Conservation (phyloP, 2,888 invertebrate genomes). For the Pristionchus mayeri region DNA sequence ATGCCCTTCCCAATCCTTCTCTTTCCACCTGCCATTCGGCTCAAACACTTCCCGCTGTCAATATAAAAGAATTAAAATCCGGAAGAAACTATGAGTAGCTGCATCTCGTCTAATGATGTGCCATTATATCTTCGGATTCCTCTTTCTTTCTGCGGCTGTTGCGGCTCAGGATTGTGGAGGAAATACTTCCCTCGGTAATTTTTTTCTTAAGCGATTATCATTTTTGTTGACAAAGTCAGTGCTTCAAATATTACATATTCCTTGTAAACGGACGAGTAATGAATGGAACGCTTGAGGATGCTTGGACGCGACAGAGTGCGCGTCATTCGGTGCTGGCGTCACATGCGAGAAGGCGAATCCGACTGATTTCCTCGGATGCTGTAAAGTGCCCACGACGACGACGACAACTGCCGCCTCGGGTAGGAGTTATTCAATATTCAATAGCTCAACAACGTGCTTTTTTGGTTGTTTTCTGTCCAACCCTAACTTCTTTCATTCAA, state of each 20-base stretch:
- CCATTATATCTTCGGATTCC: not conserved
- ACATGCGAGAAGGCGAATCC: not conserved
- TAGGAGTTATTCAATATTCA: not conserved
- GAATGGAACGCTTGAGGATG: no score
- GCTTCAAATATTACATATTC: not conserved
- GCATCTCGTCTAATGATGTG: not conserved
- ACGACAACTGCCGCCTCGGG: not conserved
- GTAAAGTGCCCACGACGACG: conserved; percentile 7
- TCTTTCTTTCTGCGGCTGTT: not conserved
- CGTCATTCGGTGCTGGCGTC: not conserved
- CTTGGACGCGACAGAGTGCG: not conserved
- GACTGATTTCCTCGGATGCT: not conserved
- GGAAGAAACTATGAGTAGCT: no score
- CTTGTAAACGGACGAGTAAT: no score
- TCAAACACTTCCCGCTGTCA: no score
- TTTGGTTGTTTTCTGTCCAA: no score
- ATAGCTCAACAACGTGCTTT: not conserved
- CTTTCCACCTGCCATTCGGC: no score
- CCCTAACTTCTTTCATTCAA: no score
- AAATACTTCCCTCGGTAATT: not conserved
- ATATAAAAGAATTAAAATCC: no score
- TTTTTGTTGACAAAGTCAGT: not conserved
- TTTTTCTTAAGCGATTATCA: no score
- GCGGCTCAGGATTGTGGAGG: not conserved
- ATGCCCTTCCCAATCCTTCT: no score